Base-by-base conservation (phyloP, 2,113 vertebrate species). In the Phyllopteryx taeniolatus region DNA sequence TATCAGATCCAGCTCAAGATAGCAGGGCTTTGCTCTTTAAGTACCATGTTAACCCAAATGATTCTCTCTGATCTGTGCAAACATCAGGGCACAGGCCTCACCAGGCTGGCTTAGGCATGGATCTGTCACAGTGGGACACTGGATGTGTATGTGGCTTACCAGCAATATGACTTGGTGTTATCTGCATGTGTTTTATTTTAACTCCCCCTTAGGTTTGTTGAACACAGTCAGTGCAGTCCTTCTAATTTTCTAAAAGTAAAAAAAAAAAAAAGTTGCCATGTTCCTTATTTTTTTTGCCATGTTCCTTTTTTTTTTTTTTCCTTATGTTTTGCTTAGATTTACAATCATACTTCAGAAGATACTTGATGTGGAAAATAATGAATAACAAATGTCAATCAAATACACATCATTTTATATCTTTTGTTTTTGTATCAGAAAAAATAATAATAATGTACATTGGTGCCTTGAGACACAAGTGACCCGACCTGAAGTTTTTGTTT, bases 21-120 rank as follows among this genome's bases (percentile, higher is more conserved):
- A 94, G 93, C 77, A 80, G 89, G 88, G 90, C 90, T 91, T 90
- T 91, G 90, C 87, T 72, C 88, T 92, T 92, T 91, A 86, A 85
- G 89, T 93, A 87, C 86, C 88, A 89, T 85, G 90, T 79, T 94
- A 87, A 93, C 94, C 88, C 91, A 85, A 83, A 92, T 88, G 84
- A 93, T 92, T 91, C 87, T 84, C 85, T 90, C 88, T 92, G 92
- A 92, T 93, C 91, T 91, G 88, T 87, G 88, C 87, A 91, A 93
- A 92, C 90, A 92, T 84, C 77, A 76, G 86, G 88, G 88, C 83
- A 67, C 74, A 77, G 86, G 88, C 88, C 88, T 87, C 85, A 76
- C 88, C 84, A 88, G 86, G 76, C 83, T 77, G 77, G 85, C 82
- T 91, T 89, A 88, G 81, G 85, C 87, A 81, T 79, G 71, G 85